Conservation (phyloP, 2,888 invertebrate species). For the Aproaerema taeniolella region DNA sequence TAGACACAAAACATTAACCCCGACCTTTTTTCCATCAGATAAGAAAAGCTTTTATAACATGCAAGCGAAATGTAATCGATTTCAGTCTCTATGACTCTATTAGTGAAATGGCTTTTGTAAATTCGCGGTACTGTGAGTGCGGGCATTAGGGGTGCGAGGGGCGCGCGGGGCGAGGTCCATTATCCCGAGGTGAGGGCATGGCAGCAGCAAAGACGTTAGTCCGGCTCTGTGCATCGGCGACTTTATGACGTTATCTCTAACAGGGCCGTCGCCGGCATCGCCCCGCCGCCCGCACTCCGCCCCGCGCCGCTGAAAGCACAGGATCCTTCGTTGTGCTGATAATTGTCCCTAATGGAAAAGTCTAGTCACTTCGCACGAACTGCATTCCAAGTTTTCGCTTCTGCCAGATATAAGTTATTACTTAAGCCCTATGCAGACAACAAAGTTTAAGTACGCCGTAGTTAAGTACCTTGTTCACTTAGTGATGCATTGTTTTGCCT, state of each 20-base stretch:
- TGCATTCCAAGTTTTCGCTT: conserved; percentile 72
- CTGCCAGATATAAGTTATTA: conserved; percentile 67
- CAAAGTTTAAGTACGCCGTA: conserved; percentile 15
- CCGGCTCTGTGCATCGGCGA: conserved; percentile 69
- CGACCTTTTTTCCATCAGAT: not conserved
- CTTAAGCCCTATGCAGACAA: conserved; percentile 54
- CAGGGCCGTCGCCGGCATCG: conserved; percentile 54
- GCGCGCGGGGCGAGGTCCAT: conserved; percentile 50
- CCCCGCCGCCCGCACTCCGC: conserved; percentile 44
- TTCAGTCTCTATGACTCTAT: conserved; percentile 16
- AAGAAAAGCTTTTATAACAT: conserved; percentile 2
- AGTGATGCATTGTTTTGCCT: conserved; percentile 8
- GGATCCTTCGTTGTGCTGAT: conserved; percentile 69
- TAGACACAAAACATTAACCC: too few species aligned
- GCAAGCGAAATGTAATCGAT: conserved; percentile 12
- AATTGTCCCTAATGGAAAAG: conserved; percentile 76
- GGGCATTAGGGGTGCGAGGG: conserved; percentile 21
- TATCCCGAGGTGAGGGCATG: conserved; percentile 63
- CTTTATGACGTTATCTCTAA: conserved; percentile 77
- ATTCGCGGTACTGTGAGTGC: conserved; percentile 21
- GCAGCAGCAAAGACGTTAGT: conserved; percentile 71
- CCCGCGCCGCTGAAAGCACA: conserved; percentile 42
- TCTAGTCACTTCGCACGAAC: conserved; percentile 69
- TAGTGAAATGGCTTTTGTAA: conserved; percentile 24
- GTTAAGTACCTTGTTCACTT: conserved; percentile 11